Conservation (phyloP, 1,140 invertebrate genomes). For the Orussus abietinus region DNA sequence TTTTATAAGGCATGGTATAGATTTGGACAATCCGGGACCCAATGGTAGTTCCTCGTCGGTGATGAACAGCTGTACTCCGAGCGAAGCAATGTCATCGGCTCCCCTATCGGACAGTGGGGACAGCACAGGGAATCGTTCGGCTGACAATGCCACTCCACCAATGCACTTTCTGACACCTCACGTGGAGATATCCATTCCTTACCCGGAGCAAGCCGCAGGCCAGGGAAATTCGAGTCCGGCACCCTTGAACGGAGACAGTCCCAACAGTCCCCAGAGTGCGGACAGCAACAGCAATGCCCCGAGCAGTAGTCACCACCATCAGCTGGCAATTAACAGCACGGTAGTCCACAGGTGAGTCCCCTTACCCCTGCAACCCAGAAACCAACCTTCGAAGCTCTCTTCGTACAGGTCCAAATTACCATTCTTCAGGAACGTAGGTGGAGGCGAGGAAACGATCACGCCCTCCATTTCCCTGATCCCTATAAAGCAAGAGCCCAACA, state of each 20-base stretch:
- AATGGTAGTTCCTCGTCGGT: constrained; percentile 64
- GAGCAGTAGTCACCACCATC: constrained; percentile 60
- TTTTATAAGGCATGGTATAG: constrained; percentile 75
- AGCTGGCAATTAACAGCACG: constrained; percentile 39
- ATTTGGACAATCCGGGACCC: constrained; percentile 80
- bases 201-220: constrained; percentile 52
- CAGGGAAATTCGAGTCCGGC: constrained; percentile 43
- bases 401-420: background rate
- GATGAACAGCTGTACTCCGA: constrained; percentile 48
- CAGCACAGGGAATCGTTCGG: constrained; percentile 69
- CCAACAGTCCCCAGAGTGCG: constrained; percentile 71
- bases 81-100: constrained; percentile 60
- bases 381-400: too few species aligned
- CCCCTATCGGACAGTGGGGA: constrained; percentile 76
- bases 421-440: constrained; percentile 28
- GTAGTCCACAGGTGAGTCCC: constrained; percentile 42
- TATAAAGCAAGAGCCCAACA: constrained; percentile 71
- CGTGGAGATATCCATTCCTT: constrained; percentile 83
- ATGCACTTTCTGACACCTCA: constrained; percentile 87
- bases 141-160: constrained; percentile 78
- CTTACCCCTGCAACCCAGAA: too few species aligned
- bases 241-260: constrained; percentile 51
- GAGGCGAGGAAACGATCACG: constrained; percentile 57
- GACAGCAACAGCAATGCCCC: constrained; percentile 71
- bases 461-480: constrained; percentile 82